phyloP scores from a whole-genome alignment of 2,113 vertebrate genomes.

The Saguinus imperator region DNA sequence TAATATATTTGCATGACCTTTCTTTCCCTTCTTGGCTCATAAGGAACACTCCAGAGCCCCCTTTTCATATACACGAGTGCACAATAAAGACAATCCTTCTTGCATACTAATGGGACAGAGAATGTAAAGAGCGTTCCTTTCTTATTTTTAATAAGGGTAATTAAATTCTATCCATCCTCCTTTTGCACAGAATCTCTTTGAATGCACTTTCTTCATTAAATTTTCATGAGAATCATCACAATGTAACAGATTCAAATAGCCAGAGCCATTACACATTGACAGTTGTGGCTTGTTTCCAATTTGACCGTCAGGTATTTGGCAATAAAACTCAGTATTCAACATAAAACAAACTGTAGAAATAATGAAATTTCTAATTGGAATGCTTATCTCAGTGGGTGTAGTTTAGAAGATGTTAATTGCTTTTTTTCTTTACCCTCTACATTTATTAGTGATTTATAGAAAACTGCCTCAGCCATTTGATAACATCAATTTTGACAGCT shows the following conservation, averaged over 20 bases:
- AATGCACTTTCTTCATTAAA: conserved; percentile 84
- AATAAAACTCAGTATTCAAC: conserved; percentile 83
- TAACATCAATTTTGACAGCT: conserved; percentile 71
- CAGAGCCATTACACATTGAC: conserved; percentile 79
- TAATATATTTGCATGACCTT: conserved; percentile 69
- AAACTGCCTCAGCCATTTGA: conserved; percentile 71
- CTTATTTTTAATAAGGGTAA: conserved; percentile 85
- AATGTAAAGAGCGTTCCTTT: conserved; percentile 75
- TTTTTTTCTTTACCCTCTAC: conserved; percentile 64
- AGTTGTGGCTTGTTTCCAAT: conserved; percentile 87
- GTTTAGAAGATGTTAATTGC: conserved; percentile 76
- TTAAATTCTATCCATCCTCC: conserved; percentile 83
- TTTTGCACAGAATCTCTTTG: conserved; percentile 77
- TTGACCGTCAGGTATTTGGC: conserved; percentile 91
- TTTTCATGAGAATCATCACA: conserved; percentile 86
- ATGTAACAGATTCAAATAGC: conserved; percentile 82
- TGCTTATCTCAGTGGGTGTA: conserved; percentile 78
- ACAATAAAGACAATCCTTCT: conserved; percentile 80
- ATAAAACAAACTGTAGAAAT: conserved; percentile 79
- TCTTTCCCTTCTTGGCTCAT: conserved; percentile 59
- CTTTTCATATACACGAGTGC: conserved; percentile 64
- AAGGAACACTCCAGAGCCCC: conserved; percentile 56
- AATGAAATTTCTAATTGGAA: conserved; percentile 83
- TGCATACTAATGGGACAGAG: conserved; percentile 76
- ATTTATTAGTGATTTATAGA: conserved; percentile 78